Evolutionary conservation across 1,140 invertebrate genomes (phyloP).

Genomic region (Dufourea novaeangliae): DNA sequence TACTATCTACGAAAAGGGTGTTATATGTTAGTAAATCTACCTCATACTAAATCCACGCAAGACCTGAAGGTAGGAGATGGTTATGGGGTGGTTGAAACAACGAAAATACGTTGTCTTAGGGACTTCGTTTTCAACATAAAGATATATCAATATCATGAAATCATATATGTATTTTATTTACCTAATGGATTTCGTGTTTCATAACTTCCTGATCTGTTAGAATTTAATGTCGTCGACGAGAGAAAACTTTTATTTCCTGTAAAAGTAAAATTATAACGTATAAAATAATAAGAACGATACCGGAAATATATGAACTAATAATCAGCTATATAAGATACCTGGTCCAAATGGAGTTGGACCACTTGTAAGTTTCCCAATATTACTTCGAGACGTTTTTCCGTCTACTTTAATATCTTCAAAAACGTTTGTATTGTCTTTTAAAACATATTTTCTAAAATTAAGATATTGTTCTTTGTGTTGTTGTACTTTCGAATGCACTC

Average conservation of each 20-base stretch:
- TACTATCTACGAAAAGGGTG: conserved; percentile 50
- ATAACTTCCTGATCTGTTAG: conserved; percentile 71
- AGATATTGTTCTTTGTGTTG: conserved; percentile 92
- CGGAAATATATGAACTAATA: not conserved
- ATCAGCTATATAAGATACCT: conserved; percentile 64
- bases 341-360: conserved; percentile 84
- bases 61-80: conserved; percentile 76
- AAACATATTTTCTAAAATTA: conserved; percentile 88
- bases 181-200: conserved; percentile 77
- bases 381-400: conserved; percentile 70
- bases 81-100: conserved; percentile 68
- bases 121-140: conserved; percentile 44
- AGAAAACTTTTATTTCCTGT: conserved; percentile 78
- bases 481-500: conserved; percentile 88
- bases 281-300: not conserved
- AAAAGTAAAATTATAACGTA: conserved; percentile 43
- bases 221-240: conserved; percentile 72
- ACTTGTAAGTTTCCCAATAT: conserved; percentile 77
- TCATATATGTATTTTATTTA: conserved; percentile 64
- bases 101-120: conserved; percentile 49
- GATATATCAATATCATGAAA: conserved; percentile 35
- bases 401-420: conserved; percentile 84
- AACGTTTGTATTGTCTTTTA: conserved; percentile 90
- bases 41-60: conserved; percentile 78
- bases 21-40: conserved; percentile 74